Evolutionary conservation across 2,797 vertebrate genomes (phyloP).

Genomic region (Lepus oiostolus): DNA sequence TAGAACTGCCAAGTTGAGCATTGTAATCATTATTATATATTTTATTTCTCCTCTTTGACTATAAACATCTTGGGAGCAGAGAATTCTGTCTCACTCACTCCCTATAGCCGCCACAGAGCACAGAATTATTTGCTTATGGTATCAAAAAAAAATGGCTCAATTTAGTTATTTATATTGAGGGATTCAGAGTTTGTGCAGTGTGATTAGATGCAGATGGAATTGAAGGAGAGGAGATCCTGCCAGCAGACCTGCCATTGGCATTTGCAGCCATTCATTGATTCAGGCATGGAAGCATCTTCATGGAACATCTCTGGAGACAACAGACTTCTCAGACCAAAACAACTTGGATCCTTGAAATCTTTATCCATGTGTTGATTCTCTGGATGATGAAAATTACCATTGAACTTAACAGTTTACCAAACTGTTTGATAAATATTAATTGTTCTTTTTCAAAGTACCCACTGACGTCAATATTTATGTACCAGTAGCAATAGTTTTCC

Average conservation of each 20-base stretch:
- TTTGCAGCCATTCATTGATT: not conserved
- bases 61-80: not conserved
- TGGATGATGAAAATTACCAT: not conserved
- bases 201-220: accelerated
- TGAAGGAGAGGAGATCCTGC: accelerated
- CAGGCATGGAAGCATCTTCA: accelerated
- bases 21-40: not conserved
- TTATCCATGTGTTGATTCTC: not conserved
- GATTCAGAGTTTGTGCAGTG: accelerated
- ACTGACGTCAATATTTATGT: not conserved
- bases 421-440: not conserved
- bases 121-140: not conserved
- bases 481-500: not conserved
- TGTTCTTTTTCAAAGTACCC: slow-evolving; percentile 12
- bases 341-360: not conserved
- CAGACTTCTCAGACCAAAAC: not conserved
- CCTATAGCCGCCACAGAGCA: not conserved
- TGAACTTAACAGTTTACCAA: not conserved
- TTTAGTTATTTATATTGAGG: not conserved
- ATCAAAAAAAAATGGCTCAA: not conserved
- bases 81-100: not conserved
- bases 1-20: not conserved
- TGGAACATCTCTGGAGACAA: not conserved
- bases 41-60: not conserved
- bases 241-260: accelerated